These are phyloP conservation scores for Cololabis saira DNA, from an alignment of 2,113 vertebrate genomes.

Conservation along the genomic window DNA sequence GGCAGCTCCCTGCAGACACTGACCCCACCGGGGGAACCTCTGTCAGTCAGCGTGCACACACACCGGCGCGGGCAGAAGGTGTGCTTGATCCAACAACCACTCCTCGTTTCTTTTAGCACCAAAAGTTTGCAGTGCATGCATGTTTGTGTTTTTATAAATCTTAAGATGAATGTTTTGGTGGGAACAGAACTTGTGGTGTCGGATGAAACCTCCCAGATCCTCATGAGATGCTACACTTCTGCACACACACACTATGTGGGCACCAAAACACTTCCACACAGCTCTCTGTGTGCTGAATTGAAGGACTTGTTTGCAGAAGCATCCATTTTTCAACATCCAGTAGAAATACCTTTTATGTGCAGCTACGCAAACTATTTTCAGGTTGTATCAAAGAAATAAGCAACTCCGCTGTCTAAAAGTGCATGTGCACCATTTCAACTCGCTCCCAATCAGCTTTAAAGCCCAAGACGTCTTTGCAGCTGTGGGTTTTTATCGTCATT, in stretches of 20 bases:
- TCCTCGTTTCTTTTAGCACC: constrained; percentile 1
- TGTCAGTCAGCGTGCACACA: constrained; percentile 49
- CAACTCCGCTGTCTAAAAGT: constrained; percentile 1
- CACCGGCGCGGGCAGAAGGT: background rate
- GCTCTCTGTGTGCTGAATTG: constrained; percentile 18
- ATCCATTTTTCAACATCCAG: background rate
- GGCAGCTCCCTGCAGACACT: constrained; percentile 54
- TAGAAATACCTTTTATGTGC: background rate
- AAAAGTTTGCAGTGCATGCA: background rate
- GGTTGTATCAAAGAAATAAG: constrained; percentile 17
- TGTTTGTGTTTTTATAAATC: constrained; percentile 4
- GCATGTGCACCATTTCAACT: background rate
- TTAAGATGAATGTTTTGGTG: constrained; percentile 34
- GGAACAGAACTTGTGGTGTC: constrained; percentile 41
- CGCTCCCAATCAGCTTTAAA: constrained; percentile 37
- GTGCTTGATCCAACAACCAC: background rate
- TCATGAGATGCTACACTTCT: constrained; percentile 63
- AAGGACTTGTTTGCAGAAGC: constrained; percentile 17
- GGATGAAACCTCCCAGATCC: constrained; percentile 51
- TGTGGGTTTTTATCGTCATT: constrained; percentile 59
- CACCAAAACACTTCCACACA: constrained; percentile 22
- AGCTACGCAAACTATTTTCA: constrained; percentile 5
- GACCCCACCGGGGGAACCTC: constrained; percentile 64
- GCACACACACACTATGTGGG: constrained; percentile 21
- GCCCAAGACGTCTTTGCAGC: constrained; percentile 30